These are phyloP conservation scores for Acrobasis consociella DNA, from an alignment of 2,888 invertebrate species.

Conservation along the genomic window DNA sequence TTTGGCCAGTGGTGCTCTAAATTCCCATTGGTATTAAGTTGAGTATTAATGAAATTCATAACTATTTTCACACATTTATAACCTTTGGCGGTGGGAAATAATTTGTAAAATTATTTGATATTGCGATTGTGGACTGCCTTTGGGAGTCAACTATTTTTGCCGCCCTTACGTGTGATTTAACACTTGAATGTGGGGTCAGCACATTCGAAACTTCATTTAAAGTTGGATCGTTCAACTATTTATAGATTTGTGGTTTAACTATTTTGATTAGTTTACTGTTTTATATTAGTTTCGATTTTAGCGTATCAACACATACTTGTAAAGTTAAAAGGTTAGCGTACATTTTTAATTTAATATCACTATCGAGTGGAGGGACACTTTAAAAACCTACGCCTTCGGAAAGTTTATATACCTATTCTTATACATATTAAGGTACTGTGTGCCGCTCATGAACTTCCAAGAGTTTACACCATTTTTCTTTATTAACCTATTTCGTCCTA, in stretches of 20 bases:
- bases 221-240: conserved; percentile 4
- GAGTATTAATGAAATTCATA: neutral
- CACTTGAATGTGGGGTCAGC: conserved; percentile 15
- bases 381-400: too few relatives aligned
- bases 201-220: conserved; percentile 8
- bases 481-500: too few relatives aligned
- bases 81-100: neutral
- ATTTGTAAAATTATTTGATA: neutral
- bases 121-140: neutral
- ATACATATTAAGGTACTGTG: too few relatives aligned
- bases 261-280: conserved; percentile 8
- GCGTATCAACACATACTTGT: too few relatives aligned
- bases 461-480: too few relatives aligned
- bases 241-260: neutral
- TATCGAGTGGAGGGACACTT: too few relatives aligned
- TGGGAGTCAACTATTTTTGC: conserved; percentile 6
- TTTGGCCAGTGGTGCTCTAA: too few relatives aligned
- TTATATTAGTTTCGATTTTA: conserved; percentile 11
- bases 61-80: neutral
- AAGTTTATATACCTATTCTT: too few relatives aligned
- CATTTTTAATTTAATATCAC: too few relatives aligned
- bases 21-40: too few relatives aligned
- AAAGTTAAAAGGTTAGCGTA: too few relatives aligned
- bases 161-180: neutral
- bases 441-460: too few relatives aligned